phyloP scores from a whole-genome alignment of 2,113 vertebrate genomes.

The Meriones unguiculatus region DNA sequence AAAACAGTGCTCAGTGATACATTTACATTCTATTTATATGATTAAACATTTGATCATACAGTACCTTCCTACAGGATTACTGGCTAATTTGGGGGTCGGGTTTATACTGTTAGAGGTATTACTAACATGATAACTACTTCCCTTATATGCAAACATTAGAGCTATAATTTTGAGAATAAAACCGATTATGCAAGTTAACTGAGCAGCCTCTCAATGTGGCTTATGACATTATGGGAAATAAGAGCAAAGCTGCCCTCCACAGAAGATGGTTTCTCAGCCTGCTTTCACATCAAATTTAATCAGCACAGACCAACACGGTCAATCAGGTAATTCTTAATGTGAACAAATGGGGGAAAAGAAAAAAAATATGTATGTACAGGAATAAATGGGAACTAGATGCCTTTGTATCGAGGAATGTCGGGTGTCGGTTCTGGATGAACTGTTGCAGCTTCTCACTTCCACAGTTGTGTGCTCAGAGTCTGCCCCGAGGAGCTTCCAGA shows the following conservation, averaged over 20 bases:
- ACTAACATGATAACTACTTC: slow-evolving; percentile 94
- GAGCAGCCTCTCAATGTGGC: slow-evolving; percentile 90
- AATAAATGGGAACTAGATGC: slow-evolving; percentile 85
- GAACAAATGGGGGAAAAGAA: slow-evolving; percentile 84
- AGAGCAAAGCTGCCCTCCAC: slow-evolving; percentile 88
- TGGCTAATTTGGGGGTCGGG: slow-evolving; percentile 82
- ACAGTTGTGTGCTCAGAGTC: slow-evolving; percentile 98
- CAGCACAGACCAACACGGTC: slow-evolving; percentile 90
- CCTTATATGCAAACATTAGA: slow-evolving; percentile 92
- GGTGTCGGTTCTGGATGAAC: slow-evolving; percentile 78
- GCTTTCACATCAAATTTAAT: slow-evolving; percentile 92
- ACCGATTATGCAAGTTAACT: slow-evolving; percentile 89
- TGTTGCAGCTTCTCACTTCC: slow-evolving; percentile 91
- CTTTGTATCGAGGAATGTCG: slow-evolving; percentile 85
- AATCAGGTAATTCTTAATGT: slow-evolving; percentile 87
- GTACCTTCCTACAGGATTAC: slow-evolving; percentile 90
- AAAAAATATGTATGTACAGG: slow-evolving; percentile 86
- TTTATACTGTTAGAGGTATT: slow-evolving; percentile 85
- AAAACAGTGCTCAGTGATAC: slow-evolving; percentile 89
- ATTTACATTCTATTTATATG: slow-evolving; percentile 92
- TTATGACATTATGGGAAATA: slow-evolving; percentile 83
- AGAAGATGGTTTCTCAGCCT: slow-evolving; percentile 87
- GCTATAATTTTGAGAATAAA: slow-evolving; percentile 91
- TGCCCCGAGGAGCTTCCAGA: slow-evolving; percentile 92
- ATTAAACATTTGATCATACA: slow-evolving; percentile 92